Conservation (phyloP, 2,113 vertebrate genomes). For the Baryphthengus martii region DNA sequence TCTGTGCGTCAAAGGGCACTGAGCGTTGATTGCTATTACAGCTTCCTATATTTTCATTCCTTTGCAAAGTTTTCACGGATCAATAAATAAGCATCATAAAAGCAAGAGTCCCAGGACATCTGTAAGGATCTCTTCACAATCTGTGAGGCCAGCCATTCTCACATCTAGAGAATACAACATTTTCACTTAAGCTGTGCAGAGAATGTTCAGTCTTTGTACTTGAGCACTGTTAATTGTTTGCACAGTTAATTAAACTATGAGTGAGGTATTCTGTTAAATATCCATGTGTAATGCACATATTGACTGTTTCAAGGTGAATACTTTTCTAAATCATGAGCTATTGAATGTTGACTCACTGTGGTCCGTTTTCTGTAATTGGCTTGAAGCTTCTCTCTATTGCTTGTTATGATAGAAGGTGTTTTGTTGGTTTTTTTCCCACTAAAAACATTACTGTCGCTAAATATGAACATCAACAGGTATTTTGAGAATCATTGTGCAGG, state of each 20-base stretch:
- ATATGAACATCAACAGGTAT: neutral
- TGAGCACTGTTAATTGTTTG: constrained; percentile 50
- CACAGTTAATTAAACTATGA: constrained; percentile 64
- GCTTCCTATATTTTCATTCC: neutral
- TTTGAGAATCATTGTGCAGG: neutral
- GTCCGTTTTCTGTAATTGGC: constrained; percentile 41
- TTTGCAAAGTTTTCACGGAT: neutral
- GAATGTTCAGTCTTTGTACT: neutral
- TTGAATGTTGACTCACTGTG: constrained; percentile 47
- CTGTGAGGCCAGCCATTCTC: neutral
- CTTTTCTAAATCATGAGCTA: constrained; percentile 54
- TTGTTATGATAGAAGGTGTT: neutral
- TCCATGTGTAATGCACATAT: constrained; percentile 43
- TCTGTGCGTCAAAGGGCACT: neutral
- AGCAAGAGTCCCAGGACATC: neutral
- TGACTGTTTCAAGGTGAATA: constrained; percentile 64
- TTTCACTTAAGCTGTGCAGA: neutral
- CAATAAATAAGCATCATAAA: neutral
- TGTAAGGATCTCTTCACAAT: neutral
- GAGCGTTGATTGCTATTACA: neutral
- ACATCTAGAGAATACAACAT: neutral
- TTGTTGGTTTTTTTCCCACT: neutral
- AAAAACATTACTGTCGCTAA: neutral
- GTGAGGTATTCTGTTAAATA: constrained; percentile 40
- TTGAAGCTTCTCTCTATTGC: neutral